Evolutionary conservation across 2,113 vertebrate species (phyloP), one percentile per base, ranked within the genome.

Genomic region (Panthera tigris): DNA sequence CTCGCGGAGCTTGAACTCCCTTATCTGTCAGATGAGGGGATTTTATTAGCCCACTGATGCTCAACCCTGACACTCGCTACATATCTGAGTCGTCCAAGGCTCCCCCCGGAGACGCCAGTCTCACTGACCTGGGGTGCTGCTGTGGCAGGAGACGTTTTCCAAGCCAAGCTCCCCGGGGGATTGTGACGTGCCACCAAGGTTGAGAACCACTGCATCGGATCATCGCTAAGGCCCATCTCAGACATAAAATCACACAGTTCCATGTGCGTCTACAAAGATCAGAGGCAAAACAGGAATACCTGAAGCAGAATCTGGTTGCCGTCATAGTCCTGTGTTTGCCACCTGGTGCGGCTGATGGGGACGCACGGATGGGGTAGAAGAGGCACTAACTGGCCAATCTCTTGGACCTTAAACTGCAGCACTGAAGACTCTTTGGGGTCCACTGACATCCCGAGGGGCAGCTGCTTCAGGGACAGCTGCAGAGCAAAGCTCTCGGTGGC

Each of bases 271-370:
- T 19, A 33, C 50, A 1, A 29, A 52, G 21, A 45, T 31, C 48
- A 12, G 52, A 52, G 21, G 9, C 4, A 25, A 68, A 71, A 18
- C 39, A 15, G 29, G 80, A 36, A 15, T 99, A 99, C 99, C 99
- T 99, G 99, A 87, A 99, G 99, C 82, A 99, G 99, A 96, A 99
- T 99, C 78, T 98, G 99, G 96, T 99, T 99, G 66, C 99, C 99
- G 0, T 99, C 99, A 0, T 99, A 99, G 98, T 99, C 99, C 97
- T 99, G 99, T 0, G 99, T 99, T 98, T 99, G 99, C 99, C 99
- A 99, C 95, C 99, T 98, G 55, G 98, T 99, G 89, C 97, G 98
- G 82, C 99, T 99, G 98, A 99, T 99, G 4, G 99, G 99, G 11
- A 99, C 94, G 0, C 99, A 99, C 0, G 99, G 99, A 97, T 99